Conservation (phyloP, 1,140 invertebrate species). For the Ceratosolen fusciceps region DNA sequence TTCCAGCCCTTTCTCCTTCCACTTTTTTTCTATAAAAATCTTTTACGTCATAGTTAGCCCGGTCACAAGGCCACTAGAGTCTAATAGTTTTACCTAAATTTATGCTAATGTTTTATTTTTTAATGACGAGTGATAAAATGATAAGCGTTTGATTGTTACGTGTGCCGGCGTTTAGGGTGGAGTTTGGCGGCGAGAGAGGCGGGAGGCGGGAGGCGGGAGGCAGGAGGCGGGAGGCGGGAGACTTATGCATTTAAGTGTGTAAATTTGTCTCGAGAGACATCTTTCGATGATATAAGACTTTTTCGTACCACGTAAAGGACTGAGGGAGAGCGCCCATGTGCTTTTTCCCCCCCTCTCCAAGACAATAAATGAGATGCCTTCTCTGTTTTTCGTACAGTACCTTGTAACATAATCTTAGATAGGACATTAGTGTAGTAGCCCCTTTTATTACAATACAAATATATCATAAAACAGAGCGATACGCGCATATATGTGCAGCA, state of each 20-base stretch:
- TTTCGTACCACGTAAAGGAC: constrained; percentile 19
- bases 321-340: background rate
- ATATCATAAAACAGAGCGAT: constrained; percentile 25
- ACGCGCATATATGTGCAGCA: constrained; percentile 31
- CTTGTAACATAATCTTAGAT: constrained; percentile 39
- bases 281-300: constrained; percentile 41
- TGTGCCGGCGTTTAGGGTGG: background rate
- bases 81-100: background rate
- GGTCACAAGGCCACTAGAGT: background rate
- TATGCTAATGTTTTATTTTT: constrained; percentile 29
- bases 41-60: constrained; percentile 10
- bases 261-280: constrained; percentile 18
- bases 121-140: constrained; percentile 28
- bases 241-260: constrained; percentile 44
- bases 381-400: constrained; percentile 27
- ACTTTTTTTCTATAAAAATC: constrained; percentile 32
- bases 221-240: no score
- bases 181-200: no score
- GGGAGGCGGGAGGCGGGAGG: no score
- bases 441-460: constrained; percentile 44
- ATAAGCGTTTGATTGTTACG: constrained; percentile 22
- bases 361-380: constrained; percentile 22
- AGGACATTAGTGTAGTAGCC: constrained; percentile 39
- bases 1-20: background rate
- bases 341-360: background rate